A percentile compares a stretch with the other conserved stretches of the same genome.
phyloP scores from a whole-genome alignment of 92 coral and sea anemone genomes.

The Palythoa grandis region DNA sequence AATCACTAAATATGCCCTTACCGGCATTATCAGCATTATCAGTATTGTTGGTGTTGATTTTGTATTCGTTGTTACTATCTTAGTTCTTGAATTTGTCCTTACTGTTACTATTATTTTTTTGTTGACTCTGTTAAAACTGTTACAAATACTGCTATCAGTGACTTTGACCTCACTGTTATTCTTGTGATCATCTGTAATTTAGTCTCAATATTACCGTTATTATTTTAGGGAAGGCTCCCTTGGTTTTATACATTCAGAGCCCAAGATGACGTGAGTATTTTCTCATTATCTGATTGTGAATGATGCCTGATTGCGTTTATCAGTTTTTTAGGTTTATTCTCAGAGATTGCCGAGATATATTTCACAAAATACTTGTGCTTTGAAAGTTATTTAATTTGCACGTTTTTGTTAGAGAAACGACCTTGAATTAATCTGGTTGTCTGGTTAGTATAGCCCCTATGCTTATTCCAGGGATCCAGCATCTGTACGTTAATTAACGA shows the following conservation, averaged over 20 bases:
- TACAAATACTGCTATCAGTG: not conserved
- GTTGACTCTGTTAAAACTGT: not conserved
- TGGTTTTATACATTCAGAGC: conserved; percentile 97
- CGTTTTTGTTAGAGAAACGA: too few relatives aligned
- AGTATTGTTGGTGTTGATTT: not conserved
- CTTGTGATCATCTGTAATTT: not conserved
- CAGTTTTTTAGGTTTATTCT: too few relatives aligned
- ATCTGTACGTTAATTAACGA: too few relatives aligned
- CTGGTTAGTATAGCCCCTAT: too few relatives aligned
- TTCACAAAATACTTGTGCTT: too few relatives aligned
- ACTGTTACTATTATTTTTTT: not conserved
- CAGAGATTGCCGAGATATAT: too few relatives aligned
- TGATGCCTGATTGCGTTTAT: too few relatives aligned
- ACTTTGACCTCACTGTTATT: not conserved
- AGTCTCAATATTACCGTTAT: not conserved
- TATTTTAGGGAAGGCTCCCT: conserved; percentile 84
- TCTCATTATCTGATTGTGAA: too few relatives aligned
- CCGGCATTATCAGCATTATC: not conserved
- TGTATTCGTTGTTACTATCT: not conserved
- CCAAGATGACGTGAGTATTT: conserved; percentile 76
- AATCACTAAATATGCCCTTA: too few relatives aligned
- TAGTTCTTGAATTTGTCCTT: not conserved
- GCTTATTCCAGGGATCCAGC: too few relatives aligned
- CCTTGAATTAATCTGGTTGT: too few relatives aligned
- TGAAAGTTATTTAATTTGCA: too few relatives aligned